phyloP scores from a whole-genome alignment of 1,140 invertebrate genomes.

The Ceratitis capitata region DNA sequence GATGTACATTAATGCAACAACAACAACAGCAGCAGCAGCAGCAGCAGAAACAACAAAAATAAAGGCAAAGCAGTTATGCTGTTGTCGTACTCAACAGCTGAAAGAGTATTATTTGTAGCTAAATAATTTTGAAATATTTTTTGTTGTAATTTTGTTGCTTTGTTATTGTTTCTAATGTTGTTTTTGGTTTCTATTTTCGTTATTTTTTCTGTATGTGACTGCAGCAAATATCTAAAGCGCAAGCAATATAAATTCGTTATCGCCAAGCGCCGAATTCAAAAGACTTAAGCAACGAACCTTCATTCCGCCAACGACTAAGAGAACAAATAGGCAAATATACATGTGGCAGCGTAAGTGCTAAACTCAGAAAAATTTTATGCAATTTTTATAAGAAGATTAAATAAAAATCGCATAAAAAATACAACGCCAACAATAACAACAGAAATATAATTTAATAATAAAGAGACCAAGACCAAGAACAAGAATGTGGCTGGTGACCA shows the following conservation, averaged over 20 bases:
- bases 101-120: background rate
- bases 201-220: background rate
- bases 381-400: background rate
- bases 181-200: background rate
- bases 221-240: background rate
- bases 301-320: background rate
- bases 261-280: constrained; percentile 48
- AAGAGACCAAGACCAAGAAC: background rate
- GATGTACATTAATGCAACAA: background rate
- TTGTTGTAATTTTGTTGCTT: background rate
- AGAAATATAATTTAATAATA: background rate
- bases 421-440: background rate
- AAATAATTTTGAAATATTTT: background rate
- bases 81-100: no score
- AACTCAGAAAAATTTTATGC: constrained; percentile 1
- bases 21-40: background rate
- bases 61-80: background rate
- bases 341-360: background rate
- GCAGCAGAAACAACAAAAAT: background rate
- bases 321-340: background rate
- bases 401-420: background rate
- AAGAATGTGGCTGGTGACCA: background rate
- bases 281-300: constrained; percentile 62
- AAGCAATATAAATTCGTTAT: background rate
- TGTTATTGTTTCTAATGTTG: background rate